Evolutionary conservation across 2,888 invertebrate species (phyloP), one percentile per base, ranked within the genome.

Genomic region (Hesperia comma): DNA sequence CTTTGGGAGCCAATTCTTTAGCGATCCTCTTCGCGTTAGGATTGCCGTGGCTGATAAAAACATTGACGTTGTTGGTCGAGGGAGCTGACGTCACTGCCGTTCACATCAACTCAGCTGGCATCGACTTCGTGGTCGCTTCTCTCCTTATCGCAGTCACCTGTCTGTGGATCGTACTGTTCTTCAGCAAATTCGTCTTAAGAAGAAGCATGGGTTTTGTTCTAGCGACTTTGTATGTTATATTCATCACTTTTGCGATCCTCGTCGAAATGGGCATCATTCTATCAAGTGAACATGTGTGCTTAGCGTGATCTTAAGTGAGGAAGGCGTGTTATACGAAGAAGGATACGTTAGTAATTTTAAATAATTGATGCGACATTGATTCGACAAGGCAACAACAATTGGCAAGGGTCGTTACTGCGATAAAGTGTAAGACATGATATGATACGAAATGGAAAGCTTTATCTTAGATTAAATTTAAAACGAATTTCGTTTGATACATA

Each of bases 21-120:
- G 97, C 97, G 68, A 97, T 98, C 66, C 87, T 98, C 1, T 93
- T 97, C 61, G 97, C 97, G 2, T 87, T 98, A 53, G 97, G 97
- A 1, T 82, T 97, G 26, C 98, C 98, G 0, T 98, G 98, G 98
- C 94, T 97, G 64, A 95, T 97, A 73, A 96, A 95, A 81, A 95
- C 95, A 4, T 82, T 95, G 71, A 87, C 94, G 56, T 81, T 93
- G 55, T 83, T 93, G 4, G 86, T 79, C 0, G 87, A 91, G 68
- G 93, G 93, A 5, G 90, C 85, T 0, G 89, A 93, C 32, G 69
- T 79, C 4, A 83, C 93, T 0, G 91, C 88, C 10, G 95, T 98
- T 0, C 79, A 89, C 60, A 96, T 98, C 69, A 95, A 95, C 76
- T 97, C 98, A 0, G 94, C 95, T 1, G 96, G 97, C 0, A 95